These are phyloP conservation scores for Danio albolineatus DNA, from an alignment of 2,797 vertebrate species.

Conservation along the genomic window DNA sequence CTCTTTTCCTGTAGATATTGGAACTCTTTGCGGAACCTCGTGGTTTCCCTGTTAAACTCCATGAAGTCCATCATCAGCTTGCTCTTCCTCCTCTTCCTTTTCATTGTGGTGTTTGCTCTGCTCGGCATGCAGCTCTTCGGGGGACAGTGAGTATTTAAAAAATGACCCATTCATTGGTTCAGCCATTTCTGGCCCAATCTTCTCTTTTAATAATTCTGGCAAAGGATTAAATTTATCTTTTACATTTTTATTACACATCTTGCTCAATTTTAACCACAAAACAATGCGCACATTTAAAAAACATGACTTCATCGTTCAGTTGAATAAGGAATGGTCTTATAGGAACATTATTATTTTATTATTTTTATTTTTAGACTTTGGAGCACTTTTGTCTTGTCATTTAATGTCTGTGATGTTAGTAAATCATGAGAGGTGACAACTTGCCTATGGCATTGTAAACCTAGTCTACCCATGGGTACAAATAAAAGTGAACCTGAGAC, in stretches of 20 bases:
- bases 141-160: constrained; percentile 87
- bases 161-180: neutral
- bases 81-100: constrained; percentile 97
- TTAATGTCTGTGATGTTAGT: no score
- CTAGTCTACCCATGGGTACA: no score
- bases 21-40: constrained; percentile 95
- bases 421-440: no score
- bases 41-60: constrained; percentile 95
- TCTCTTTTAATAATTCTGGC: neutral
- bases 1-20: constrained; percentile 83
- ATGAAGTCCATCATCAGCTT: constrained; percentile 99
- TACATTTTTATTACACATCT: neutral
- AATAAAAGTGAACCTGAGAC: no score
- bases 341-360: no score
- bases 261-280: neutral
- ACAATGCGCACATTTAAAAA: neutral
- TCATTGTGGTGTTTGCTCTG: constrained; percentile 97
- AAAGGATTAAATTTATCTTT: neutral
- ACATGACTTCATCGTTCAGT: neutral
- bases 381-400: no score
- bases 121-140: constrained; percentile 99
- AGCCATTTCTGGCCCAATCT: neutral
- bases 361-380: no score
- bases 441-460: no score
- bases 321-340: no score